Evolutionary conservation across 1,140 invertebrate genomes (phyloP).

Genomic region (Hyphantria cunea): DNA sequence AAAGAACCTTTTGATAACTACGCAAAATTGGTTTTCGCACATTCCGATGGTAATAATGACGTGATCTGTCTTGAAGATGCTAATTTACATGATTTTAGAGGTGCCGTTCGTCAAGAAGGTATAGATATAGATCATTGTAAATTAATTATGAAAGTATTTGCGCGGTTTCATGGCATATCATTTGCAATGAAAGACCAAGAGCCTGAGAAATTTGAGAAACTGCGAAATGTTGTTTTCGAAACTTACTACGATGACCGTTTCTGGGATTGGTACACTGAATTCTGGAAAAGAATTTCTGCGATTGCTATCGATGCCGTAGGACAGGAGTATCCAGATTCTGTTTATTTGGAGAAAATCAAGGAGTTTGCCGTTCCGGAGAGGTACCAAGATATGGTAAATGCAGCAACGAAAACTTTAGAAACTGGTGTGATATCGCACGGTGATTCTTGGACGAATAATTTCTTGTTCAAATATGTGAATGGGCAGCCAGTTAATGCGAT

Average conservation of each 20-base stretch:
- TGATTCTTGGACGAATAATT: conserved; percentile 89
- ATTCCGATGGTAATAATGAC: conserved; percentile 85
- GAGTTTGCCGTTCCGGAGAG: conserved; percentile 79
- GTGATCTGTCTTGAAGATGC: conserved; percentile 86
- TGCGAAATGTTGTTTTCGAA: conserved; percentile 71
- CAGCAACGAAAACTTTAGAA: conserved; percentile 45
- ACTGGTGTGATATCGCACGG: conserved; percentile 86
- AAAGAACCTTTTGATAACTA: conserved; percentile 80
- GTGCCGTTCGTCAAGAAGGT: conserved; percentile 77
- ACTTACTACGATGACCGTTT: conserved; percentile 83
- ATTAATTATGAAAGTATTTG: conserved; percentile 83
- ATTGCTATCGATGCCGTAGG: conserved; percentile 84
- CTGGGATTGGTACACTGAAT: conserved; percentile 85
- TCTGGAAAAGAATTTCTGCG: conserved; percentile 80
- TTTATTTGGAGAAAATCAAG: conserved; percentile 82
- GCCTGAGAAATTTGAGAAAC: conserved; percentile 80
- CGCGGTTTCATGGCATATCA: conserved; percentile 86
- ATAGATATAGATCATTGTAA: conserved; percentile 80
- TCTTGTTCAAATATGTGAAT: conserved; percentile 82
- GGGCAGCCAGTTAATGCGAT: conserved; percentile 4
- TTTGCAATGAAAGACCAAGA: conserved; percentile 86
- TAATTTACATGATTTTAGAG: conserved; percentile 77
- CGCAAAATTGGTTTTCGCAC: conserved; percentile 80
- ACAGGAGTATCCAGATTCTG: conserved; percentile 83
- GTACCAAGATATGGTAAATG: conserved; percentile 63